Conservation (phyloP, 2,797 vertebrate species). For the Rhabdophis nuchalis region DNA sequence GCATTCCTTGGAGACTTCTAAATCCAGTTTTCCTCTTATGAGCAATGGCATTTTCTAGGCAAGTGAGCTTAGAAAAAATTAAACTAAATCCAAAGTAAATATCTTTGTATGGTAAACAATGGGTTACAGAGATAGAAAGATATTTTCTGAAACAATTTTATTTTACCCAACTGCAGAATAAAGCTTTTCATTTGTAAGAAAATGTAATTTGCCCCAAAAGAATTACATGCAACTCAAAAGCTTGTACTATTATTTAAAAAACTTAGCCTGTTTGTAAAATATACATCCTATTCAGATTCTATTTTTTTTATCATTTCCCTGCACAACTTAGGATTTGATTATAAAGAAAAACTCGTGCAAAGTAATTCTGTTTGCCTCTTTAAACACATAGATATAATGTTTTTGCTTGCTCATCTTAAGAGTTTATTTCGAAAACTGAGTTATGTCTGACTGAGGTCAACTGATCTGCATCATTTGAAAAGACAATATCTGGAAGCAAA, state of each 20-base stretch:
- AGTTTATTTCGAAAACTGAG: not conserved
- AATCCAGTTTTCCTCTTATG: not conserved
- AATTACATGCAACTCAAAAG: not conserved
- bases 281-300: not conserved
- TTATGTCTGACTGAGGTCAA: not conserved
- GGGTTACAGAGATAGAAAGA: not conserved
- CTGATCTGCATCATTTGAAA: not conserved
- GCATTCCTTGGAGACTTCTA: not conserved
- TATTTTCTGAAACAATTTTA: not conserved
- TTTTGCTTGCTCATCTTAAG: not conserved
- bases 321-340: not conserved
- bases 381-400: not conserved
- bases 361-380: not conserved
- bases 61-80: not conserved
- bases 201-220: not conserved
- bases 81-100: not conserved
- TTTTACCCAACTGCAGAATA: not conserved
- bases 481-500: not conserved
- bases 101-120: not conserved
- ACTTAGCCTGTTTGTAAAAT: not conserved
- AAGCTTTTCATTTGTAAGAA: not conserved
- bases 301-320: not conserved
- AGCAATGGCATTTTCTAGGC: not conserved
- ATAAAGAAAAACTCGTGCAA: not conserved
- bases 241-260: not conserved